Base-by-base conservation (phyloP, 1,140 invertebrate genomes). In the Drosophila leontia region DNA sequence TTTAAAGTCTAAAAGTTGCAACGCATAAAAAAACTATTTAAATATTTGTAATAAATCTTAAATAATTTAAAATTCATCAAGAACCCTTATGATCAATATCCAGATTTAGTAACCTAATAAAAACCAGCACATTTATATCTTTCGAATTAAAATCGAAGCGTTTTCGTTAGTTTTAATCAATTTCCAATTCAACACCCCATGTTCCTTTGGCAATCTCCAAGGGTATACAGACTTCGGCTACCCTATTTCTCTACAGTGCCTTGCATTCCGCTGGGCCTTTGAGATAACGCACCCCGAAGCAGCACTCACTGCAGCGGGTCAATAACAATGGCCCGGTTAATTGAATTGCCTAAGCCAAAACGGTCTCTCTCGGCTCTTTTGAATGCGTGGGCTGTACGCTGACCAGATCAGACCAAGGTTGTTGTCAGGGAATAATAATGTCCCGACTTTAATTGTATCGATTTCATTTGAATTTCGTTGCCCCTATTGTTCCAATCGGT, bases 271-370 rank as follows among this genome's bases (percentile, higher is more conserved):
- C 61, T 81, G 61, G 17, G 26, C 63, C 59, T 64, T 35, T 50
- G 42, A 59, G 74, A 82, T 82, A 82, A 82, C 82, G 68, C 56
- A 45, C 71, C 48, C 62, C 42, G 9, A 42, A 42, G 47, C 23
- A 7, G 42, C 37, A 47, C 19, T 39, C 56, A 32, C 32, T 57
- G 42, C 51, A 64, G 41, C 57, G 34, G 56, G 67, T 44, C 60
- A 41, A 79, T 63, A 80, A 88, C 84, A 88, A 88, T 88, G 62
- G 78, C 11, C 51, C 34, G 50, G 80, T 84, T 88, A 84, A 88
- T 88, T 88, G 80, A 84, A 84, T 83, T 74, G 74, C 34, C 48
- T 56, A 59, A 80, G 69, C 55, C 59, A 65, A 72, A 56, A 57
- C 45, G 53, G 55, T 68, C 23, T 72, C 39, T 68, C 23, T 72